Base-by-base conservation (phyloP, 2,888 invertebrate genomes). In the Asteroscopus sphinx region DNA sequence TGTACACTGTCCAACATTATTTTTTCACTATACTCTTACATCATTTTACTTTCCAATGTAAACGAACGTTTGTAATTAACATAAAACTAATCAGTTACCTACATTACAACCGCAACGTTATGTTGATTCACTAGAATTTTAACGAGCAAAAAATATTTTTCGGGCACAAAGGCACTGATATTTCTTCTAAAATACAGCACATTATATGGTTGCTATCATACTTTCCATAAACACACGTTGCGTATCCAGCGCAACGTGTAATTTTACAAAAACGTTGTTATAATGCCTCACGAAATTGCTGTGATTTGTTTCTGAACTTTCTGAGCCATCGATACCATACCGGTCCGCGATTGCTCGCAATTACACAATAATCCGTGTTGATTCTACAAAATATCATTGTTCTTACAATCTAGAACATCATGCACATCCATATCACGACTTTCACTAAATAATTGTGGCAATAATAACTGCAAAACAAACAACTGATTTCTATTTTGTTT, bases 201-300 rank as follows among this genome's bases (percentile, higher is more conserved):
- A 81, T 79, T 80, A 80, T 77, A 76, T 78, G 70, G 70, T 76
- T 79, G 77, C 76, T 74, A 79, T 73, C 77, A 78, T 85, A 85
- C 79, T 85, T 86, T 86, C 83, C 83, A 80, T 90, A 91, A 90
- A 88, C 87, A 88, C 73, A 90, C 80, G 87, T 85, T 87, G 79
- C 76, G 82, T 82, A 78, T 77, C 72, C 77, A 80, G 76, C 82
- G 65, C 77, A 85, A 82, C 85, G 71, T 89, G 77, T 90, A 91
- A 92, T 92, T 91, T 90, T 74, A 90, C 88, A 86, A 91, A 90
- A 91, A 91, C 89, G 86, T 85, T 86, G 85, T 87, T 87, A 87
- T 90, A 89, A 89, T 87, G 87, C 83, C 76, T 74, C 79, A 85
- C 85, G 79, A 89, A 88, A 93, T 92, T 89, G 89, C 90, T 87